phyloP scores from a whole-genome alignment of 2,113 vertebrate genomes.

The Pao palembangensis region DNA sequence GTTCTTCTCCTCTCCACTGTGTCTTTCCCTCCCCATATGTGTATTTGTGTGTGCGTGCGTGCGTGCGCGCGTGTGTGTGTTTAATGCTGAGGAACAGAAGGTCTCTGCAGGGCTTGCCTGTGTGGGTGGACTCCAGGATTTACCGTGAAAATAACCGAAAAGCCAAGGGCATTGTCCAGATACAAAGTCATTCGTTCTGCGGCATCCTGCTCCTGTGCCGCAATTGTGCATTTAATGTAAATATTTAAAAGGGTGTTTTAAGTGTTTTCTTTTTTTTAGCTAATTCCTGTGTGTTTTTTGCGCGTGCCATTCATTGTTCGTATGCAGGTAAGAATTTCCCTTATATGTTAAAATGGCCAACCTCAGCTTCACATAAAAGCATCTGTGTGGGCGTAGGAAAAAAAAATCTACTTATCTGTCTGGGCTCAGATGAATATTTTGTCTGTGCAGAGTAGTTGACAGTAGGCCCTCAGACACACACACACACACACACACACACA shows the following conservation, averaged over 20 bases:
- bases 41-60: slow-evolving; percentile 5
- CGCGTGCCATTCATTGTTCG: neutral
- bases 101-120: slow-evolving; percentile 78
- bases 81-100: slow-evolving; percentile 76
- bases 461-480: slow-evolving; percentile 47
- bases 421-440: slow-evolving; percentile 54
- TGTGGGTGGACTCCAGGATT: slow-evolving; percentile 80
- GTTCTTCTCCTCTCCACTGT: slow-evolving; percentile 10
- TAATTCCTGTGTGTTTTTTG: neutral
- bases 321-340: neutral
- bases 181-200: slow-evolving; percentile 43
- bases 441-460: slow-evolving; percentile 49
- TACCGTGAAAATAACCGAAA: slow-evolving; percentile 74
- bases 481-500: too few relatives aligned
- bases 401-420: slow-evolving; percentile 48
- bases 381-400: slow-evolving; percentile 30
- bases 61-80: slow-evolving; percentile 31
- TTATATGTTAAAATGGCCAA: slow-evolving; percentile 7
- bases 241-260: slow-evolving; percentile 15
- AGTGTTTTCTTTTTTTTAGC: neutral
- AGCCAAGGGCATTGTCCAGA: slow-evolving; percentile 78
- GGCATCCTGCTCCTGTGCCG: slow-evolving; percentile 1
- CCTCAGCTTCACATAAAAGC: slow-evolving; percentile 26
- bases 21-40: slow-evolving; percentile 13
- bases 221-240: slow-evolving; percentile 22